phyloP scores from a whole-genome alignment of 2,113 vertebrate genomes.

The Coturnix japonica region DNA sequence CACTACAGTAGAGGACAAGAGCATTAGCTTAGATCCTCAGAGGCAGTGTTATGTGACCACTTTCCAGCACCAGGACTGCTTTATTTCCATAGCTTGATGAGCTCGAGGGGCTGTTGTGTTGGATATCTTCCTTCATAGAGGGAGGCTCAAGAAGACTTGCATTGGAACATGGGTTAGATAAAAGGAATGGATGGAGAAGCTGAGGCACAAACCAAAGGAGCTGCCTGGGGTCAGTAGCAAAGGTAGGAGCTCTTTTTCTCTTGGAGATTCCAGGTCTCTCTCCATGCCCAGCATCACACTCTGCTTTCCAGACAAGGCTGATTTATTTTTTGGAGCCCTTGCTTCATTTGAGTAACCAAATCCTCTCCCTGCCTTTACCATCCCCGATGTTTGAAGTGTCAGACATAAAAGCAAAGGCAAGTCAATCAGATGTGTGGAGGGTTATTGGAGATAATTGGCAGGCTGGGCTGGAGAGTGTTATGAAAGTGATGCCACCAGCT shows the following conservation, averaged over 20 bases:
- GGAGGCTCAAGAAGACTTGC: neutral
- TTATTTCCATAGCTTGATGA: neutral
- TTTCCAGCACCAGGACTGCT: neutral
- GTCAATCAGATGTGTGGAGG: conserved; percentile 24
- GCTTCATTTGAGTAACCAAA: conserved; percentile 16
- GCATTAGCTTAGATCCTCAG: neutral
- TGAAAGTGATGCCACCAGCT: conserved; percentile 6
- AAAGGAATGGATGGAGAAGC: neutral
- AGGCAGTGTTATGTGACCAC: neutral
- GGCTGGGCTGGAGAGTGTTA: neutral
- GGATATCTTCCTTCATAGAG: neutral
- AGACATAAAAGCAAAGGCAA: conserved; percentile 54
- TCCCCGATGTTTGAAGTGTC: conserved; percentile 16
- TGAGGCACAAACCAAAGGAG: neutral
- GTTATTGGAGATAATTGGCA: conserved; percentile 56
- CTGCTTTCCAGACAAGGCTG: neutral
- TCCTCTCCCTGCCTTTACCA: neutral
- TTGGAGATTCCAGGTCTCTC: neutral
- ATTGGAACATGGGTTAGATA: neutral
- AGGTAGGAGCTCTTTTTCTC: neutral
- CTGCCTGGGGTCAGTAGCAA: neutral
- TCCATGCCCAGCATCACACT: neutral
- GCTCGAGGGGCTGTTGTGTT: neutral
- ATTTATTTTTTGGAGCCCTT: conserved; percentile 6
- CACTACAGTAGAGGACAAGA: neutral